Evolutionary conservation across 1,140 invertebrate genomes (phyloP).

Genomic region (Bombus fervidus): DNA sequence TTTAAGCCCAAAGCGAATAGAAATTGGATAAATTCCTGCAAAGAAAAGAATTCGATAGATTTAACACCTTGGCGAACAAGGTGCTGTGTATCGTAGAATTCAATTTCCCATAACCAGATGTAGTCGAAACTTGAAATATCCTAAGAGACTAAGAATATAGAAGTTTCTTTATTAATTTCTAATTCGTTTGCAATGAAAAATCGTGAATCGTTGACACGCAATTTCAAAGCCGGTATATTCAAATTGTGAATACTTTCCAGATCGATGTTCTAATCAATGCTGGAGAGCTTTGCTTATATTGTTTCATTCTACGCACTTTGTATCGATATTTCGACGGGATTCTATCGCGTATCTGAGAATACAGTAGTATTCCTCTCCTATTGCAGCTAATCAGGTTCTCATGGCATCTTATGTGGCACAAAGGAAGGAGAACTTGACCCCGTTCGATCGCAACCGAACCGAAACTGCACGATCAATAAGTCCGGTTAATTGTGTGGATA

Average conservation of each 20-base stretch:
- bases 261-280: too few relatives aligned
- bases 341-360: background rate
- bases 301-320: background rate
- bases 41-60: background rate
- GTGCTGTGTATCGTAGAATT: background rate
- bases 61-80: slow-evolving; percentile 23
- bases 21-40: background rate
- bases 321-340: slow-evolving; percentile 13
- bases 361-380: slow-evolving; percentile 21
- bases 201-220: background rate
- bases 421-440: slow-evolving; percentile 51
- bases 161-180: too few relatives aligned
- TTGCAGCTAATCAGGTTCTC: slow-evolving; percentile 33
- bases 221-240: too few relatives aligned
- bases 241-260: too few relatives aligned
- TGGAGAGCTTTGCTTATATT: background rate
- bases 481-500: slow-evolving; percentile 30
- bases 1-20: background rate
- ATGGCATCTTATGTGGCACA: slow-evolving; percentile 32
- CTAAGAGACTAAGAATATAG: too few relatives aligned
- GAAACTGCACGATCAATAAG: slow-evolving; percentile 46
- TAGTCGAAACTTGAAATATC: background rate
- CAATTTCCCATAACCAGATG: slow-evolving; percentile 7
- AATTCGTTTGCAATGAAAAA: background rate
- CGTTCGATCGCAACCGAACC: slow-evolving; percentile 47